A percentile compares a stretch with the other conserved stretches of the same genome.
These are phyloP conservation scores for Ceratina australensis DNA, from an alignment of 1,140 invertebrate species.

Conservation along the genomic window DNA sequence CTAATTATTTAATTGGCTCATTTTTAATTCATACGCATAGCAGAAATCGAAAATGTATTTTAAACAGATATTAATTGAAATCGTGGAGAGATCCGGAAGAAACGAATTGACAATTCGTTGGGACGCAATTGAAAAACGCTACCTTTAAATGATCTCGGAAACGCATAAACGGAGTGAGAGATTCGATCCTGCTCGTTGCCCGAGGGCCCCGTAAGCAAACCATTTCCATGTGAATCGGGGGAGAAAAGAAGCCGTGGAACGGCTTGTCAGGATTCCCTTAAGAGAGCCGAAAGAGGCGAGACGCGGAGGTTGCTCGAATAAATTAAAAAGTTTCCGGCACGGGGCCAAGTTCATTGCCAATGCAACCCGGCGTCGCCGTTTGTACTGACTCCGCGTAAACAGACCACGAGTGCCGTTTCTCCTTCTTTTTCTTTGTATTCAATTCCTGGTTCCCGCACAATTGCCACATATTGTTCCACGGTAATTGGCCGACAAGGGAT, in stretches of 20 bases:
- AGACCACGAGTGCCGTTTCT: constrained; percentile 23
- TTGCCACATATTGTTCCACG: constrained; percentile 31
- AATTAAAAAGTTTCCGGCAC: constrained; percentile 72
- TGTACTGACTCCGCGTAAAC: constrained; percentile 37
- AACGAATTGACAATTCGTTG: neutral
- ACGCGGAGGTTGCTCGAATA: constrained; percentile 57
- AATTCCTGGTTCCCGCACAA: constrained; percentile 13
- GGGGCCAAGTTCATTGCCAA: constrained; percentile 73
- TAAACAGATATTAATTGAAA: too few species aligned
- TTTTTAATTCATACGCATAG: too few species aligned
- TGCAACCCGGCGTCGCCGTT: constrained; percentile 28
- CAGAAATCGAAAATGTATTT: too few species aligned
- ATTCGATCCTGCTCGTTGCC: neutral
- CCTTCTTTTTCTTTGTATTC: constrained; percentile 30
- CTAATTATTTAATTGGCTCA: too few species aligned
- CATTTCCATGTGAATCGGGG: constrained; percentile 39
- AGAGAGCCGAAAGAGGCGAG: constrained; percentile 27
- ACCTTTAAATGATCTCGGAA: neutral
- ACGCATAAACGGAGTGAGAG: neutral
- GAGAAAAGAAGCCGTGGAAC: constrained; percentile 39
- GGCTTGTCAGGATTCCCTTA: constrained; percentile 32
- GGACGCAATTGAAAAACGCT: constrained; percentile 7
- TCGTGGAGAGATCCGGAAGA: too few species aligned
- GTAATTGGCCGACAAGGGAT: constrained; percentile 29
- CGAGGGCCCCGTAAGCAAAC: constrained; percentile 29